Percentiles rank a stretch among this genome's conserved stretches.
These are phyloP conservation scores for Agriopis marginaria DNA, from an alignment of 2,888 invertebrate species.

Conservation along the genomic window DNA sequence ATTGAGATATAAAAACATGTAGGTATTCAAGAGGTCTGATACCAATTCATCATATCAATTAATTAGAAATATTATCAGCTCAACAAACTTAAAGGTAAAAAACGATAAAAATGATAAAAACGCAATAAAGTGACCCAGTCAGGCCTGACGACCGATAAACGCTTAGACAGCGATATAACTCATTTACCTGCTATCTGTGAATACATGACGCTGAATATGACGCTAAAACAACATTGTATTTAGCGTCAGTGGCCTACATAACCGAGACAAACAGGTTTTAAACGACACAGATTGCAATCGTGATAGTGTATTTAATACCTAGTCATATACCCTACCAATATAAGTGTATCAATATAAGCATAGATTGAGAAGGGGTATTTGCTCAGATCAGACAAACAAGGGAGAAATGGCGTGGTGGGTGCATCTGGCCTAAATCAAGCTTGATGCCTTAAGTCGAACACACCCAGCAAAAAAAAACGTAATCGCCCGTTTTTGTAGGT, in stretches of 20 bases:
- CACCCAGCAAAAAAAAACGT: too few relatives aligned
- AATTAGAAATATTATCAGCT: slow-evolving; percentile 39
- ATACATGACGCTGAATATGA: neutral
- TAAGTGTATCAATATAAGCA: too few relatives aligned
- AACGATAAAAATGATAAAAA: slow-evolving; percentile 40
- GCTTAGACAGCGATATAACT: slow-evolving; percentile 35
- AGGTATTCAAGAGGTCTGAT: neutral
- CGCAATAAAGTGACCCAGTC: slow-evolving; percentile 59
- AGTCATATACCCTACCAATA: too few relatives aligned
- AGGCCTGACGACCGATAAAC: slow-evolving; percentile 60
- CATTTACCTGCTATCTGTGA: slow-evolving; percentile 17
- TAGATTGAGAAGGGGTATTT: too few relatives aligned
- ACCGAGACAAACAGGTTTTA: slow-evolving; percentile 31
- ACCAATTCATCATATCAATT: slow-evolving; percentile 5
- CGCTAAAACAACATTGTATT: slow-evolving; percentile 19
- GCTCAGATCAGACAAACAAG: too few relatives aligned
- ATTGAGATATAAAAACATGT: too few relatives aligned
- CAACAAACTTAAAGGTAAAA: slow-evolving; percentile 34
- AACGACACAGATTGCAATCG: slow-evolving; percentile 23
- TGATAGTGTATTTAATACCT: slow-evolving; percentile 14
- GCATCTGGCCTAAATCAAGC: too few relatives aligned
- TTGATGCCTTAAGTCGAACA: too few relatives aligned
- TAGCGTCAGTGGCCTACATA: slow-evolving; percentile 29
- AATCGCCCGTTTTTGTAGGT: too few relatives aligned
- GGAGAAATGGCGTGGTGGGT: too few relatives aligned